Evolutionary conservation across 1,140 invertebrate genomes (phyloP).

Genomic region (Notospermus geniculatus): DNA sequence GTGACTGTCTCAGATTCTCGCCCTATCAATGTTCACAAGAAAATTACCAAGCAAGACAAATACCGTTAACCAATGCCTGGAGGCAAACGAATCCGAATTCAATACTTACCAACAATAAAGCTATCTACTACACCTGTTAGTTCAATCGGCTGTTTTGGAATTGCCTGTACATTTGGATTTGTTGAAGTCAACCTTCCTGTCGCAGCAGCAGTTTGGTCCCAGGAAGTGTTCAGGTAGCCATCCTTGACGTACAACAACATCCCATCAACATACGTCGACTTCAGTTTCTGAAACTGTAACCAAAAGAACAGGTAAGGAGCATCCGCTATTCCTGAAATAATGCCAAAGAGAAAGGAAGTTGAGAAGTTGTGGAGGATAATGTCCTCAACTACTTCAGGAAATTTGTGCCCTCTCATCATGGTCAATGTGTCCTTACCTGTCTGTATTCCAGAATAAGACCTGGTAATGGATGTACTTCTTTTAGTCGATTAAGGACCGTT

Average conservation of each 20-base stretch:
- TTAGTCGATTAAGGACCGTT: conserved; percentile 56
- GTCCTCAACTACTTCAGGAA: conserved; percentile 29
- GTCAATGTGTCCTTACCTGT: conserved; percentile 46
- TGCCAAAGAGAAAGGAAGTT: not conserved
- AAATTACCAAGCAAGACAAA: not conserved
- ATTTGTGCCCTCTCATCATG: not conserved
- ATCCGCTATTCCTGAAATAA: not conserved
- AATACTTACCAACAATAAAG: conserved; percentile 33
- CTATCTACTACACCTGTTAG: conserved; percentile 35
- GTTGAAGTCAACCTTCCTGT: conserved; percentile 62
- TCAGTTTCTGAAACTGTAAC: conserved; percentile 58
- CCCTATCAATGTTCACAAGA: not conserved
- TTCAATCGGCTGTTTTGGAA: conserved; percentile 59
- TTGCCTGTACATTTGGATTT: conserved; percentile 63
- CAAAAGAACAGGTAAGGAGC: not conserved
- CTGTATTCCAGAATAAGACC: conserved; percentile 58
- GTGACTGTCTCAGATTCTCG: not conserved
- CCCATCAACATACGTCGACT: conserved; percentile 62
- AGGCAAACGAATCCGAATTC: not conserved
- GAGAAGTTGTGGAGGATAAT: not conserved
- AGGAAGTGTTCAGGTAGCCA: conserved; percentile 56
- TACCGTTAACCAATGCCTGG: not conserved
- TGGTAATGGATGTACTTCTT: conserved; percentile 59
- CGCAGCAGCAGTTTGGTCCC: conserved; percentile 62
- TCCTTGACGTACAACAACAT: conserved; percentile 56